These are phyloP conservation scores for Cisticola juncidis DNA, from an alignment of 2,113 vertebrate species.

Conservation along the genomic window DNA sequence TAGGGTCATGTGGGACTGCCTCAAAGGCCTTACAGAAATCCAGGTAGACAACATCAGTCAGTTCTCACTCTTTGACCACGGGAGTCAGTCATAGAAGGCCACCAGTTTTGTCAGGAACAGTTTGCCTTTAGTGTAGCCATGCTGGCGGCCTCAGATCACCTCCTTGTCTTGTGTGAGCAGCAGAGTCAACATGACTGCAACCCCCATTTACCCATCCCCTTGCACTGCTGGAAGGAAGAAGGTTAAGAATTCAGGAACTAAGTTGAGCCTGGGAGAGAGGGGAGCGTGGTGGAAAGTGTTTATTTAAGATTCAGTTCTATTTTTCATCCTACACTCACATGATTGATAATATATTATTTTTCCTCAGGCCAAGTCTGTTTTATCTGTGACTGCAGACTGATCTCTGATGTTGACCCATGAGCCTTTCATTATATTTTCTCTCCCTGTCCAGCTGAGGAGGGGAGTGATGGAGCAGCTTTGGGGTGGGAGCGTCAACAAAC, in stretches of 20 bases:
- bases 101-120: not conserved
- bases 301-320: not conserved
- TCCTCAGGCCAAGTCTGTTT: not conserved
- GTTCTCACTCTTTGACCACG: not conserved
- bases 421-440: not conserved
- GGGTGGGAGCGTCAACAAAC: not conserved
- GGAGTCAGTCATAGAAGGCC: not conserved
- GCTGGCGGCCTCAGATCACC: not conserved
- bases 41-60: not conserved
- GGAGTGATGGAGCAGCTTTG: not conserved
- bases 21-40: not conserved
- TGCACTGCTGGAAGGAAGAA: not conserved
- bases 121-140: not conserved
- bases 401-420: fast-evolving
- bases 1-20: not conserved
- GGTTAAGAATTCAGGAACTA: not conserved
- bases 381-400: not conserved
- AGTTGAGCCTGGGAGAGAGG: not conserved
- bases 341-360: not conserved
- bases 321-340: not conserved
- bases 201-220: not conserved
- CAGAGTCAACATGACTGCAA: no score
- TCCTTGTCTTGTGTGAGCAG: not conserved
- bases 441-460: not conserved
- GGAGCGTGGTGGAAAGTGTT: fast-evolving